Evolutionary conservation across 1,140 invertebrate genomes (phyloP).

Genomic region (Acarapis woodi): DNA sequence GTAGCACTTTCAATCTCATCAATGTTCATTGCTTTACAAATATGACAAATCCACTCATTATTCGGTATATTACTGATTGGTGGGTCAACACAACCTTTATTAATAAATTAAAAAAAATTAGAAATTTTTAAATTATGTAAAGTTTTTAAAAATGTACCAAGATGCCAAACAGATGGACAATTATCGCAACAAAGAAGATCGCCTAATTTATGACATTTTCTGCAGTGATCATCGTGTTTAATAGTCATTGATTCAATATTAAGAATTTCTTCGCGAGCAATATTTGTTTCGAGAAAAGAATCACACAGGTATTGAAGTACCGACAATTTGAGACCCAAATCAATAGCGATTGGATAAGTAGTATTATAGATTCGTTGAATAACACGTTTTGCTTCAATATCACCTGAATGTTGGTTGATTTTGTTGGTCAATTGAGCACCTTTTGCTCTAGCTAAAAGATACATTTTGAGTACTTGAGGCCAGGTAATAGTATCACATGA

Average conservation of each 20-base stretch:
- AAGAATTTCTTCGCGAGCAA: slow-evolving; percentile 55
- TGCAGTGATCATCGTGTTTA: slow-evolving; percentile 24
- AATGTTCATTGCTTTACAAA: slow-evolving; percentile 68
- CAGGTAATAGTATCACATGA: slow-evolving; percentile 77
- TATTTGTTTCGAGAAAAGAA: slow-evolving; percentile 72
- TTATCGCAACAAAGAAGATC: slow-evolving; percentile 86
- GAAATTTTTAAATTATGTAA: too few species aligned
- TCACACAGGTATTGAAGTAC: slow-evolving; percentile 71
- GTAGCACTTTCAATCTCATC: slow-evolving; percentile 62
- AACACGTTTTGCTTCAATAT: neutral
- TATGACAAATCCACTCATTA: slow-evolving; percentile 68
- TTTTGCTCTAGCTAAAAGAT: slow-evolving; percentile 29
- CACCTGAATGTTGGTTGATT: neutral
- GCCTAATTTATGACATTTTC: slow-evolving; percentile 66
- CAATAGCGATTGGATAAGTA: slow-evolving; percentile 58
- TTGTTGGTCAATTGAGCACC: slow-evolving; percentile 30
- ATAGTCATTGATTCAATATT: slow-evolving; percentile 37
- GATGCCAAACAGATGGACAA: slow-evolving; percentile 81
- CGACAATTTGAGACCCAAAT: slow-evolving; percentile 44
- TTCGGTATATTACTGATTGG: slow-evolving; percentile 68
- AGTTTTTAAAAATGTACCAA: too few species aligned
- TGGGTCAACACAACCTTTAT: slow-evolving; percentile 81
- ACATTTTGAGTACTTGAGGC: slow-evolving; percentile 61
- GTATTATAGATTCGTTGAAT: slow-evolving; percentile 17
- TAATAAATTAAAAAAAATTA: too few species aligned